Evolutionary conservation across 1,140 invertebrate species (phyloP).

Genomic region (Drosophila bifasciata): DNA sequence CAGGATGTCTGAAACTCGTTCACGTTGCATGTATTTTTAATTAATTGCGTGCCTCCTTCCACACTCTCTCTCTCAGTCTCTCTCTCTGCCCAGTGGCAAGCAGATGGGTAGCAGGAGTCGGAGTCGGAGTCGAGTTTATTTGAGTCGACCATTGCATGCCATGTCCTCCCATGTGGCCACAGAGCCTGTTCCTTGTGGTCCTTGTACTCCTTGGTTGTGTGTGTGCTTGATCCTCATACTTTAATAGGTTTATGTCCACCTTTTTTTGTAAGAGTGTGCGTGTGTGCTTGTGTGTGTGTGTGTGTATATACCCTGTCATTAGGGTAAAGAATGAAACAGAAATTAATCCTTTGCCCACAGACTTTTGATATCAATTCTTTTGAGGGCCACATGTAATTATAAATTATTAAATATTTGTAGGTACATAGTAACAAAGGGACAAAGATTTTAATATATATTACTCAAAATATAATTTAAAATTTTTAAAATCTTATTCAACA

Average conservation of each 20-base stretch:
- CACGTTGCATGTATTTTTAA: constrained; percentile 79
- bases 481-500: too few relatives aligned
- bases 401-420: too few relatives aligned
- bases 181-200: constrained; percentile 9
- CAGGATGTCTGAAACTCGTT: constrained; percentile 65
- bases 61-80: constrained; percentile 16
- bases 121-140: constrained; percentile 32
- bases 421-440: too few relatives aligned
- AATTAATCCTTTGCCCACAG: too few relatives aligned
- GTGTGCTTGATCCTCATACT: constrained; percentile 26
- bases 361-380: too few relatives aligned
- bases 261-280: too few relatives aligned
- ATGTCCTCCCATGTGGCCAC: constrained; percentile 52
- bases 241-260: constrained; percentile 37
- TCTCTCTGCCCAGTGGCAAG: background rate
- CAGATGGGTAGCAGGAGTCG: constrained; percentile 27
- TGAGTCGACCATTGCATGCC: constrained; percentile 30
- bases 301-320: constrained; percentile 3
- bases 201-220: background rate
- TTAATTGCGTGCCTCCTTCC: constrained; percentile 66
- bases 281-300: too few relatives aligned
- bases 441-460: too few relatives aligned
- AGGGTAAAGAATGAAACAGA: too few relatives aligned
- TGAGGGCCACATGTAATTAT: too few relatives aligned
- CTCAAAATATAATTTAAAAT: too few relatives aligned